phyloP scores from a whole-genome alignment of 2,797 vertebrate genomes.

The Crax fasciolata region DNA sequence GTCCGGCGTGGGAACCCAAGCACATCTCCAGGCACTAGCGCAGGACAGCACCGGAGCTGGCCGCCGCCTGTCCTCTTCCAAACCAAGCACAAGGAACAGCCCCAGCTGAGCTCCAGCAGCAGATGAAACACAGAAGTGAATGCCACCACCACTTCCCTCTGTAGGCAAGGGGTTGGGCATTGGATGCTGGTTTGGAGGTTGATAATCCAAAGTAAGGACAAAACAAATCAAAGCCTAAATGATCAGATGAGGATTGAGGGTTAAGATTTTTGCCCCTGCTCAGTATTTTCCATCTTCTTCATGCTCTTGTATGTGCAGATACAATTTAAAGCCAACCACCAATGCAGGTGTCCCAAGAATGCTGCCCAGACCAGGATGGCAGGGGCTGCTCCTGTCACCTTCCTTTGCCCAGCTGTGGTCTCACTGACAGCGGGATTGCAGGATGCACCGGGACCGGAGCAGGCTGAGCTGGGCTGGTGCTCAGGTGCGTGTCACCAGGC shows the following conservation, averaged over 20 bases:
- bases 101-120: neutral
- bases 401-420: neutral
- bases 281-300: constrained; percentile 48
- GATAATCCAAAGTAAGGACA: constrained; percentile 4
- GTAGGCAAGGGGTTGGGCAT: neutral
- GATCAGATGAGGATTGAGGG: neutral
- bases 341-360: constrained; percentile 8
- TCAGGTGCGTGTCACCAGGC: neutral
- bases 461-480: neutral
- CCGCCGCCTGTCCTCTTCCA: neutral
- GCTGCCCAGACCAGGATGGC: constrained; percentile 24
- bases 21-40: neutral
- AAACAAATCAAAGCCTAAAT: constrained; percentile 38
- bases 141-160: neutral
- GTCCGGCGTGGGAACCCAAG: constrained; percentile 16
- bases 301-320: neutral
- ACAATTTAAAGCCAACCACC: neutral
- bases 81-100: neutral
- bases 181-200: neutral
- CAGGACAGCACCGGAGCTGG: neutral
- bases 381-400: neutral
- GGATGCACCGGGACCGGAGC: neutral
- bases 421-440: neutral
- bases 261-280: neutral
- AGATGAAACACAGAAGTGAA: neutral